phyloP scores from a whole-genome alignment of 2,888 invertebrate genomes.

The Lycophotia porphyrea region DNA sequence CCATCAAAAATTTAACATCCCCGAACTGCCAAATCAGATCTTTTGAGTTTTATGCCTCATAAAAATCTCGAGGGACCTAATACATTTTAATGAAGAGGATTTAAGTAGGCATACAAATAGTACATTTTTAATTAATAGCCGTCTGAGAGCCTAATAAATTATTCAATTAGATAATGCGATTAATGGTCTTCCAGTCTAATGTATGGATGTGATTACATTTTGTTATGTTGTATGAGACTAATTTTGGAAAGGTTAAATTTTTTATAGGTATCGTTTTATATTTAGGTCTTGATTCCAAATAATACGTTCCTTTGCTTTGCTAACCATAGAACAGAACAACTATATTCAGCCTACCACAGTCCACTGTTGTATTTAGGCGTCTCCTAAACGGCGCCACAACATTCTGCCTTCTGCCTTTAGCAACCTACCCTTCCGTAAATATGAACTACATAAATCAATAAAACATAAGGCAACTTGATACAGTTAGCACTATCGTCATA shows the following conservation, averaged over 20 bases:
- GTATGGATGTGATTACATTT: conserved; percentile 32
- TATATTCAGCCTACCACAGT: background rate
- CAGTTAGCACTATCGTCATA: background rate
- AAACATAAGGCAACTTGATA: background rate
- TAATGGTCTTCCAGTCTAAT: conserved; percentile 34
- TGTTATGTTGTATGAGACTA: background rate
- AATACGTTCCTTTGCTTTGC: background rate
- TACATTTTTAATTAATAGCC: conserved; percentile 57
- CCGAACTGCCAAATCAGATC: conserved; percentile 27
- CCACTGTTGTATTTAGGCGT: background rate
- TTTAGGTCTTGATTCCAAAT: background rate
- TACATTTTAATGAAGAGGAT: conserved; percentile 43
- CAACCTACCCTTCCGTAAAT: background rate
- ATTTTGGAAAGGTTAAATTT: background rate
- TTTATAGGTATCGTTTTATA: background rate
- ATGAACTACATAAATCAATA: background rate
- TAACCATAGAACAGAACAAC: background rate
- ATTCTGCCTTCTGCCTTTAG: too few relatives aligned
- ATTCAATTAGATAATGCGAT: conserved; percentile 54
- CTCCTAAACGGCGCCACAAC: background rate
- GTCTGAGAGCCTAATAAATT: conserved; percentile 53
- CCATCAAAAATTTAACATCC: conserved; percentile 41
- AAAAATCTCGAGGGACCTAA: conserved; percentile 39
- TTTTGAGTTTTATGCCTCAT: conserved; percentile 38
- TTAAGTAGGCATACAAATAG: conserved; percentile 42